These are phyloP conservation scores for Ditylenchus dipsaci DNA, from an alignment of 1,140 invertebrate genomes.

Conservation along the genomic window DNA sequence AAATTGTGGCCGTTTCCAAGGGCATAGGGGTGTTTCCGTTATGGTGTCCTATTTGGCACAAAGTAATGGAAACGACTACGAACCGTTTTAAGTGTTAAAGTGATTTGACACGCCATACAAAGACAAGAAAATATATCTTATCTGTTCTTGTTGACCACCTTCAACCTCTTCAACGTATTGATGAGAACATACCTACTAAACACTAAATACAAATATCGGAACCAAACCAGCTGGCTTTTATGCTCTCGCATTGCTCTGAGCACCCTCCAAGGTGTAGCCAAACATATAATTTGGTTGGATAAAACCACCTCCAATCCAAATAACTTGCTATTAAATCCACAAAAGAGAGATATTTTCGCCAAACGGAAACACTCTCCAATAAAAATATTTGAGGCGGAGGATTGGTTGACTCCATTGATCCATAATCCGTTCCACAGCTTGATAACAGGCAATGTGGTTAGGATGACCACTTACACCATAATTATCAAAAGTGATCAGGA, in stretches of 20 bases:
- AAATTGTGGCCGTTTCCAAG: too few species aligned
- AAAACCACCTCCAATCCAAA: not conserved
- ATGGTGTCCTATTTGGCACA: too few species aligned
- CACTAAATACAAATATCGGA: slow-evolving; percentile 76
- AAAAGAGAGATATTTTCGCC: slow-evolving; percentile 72
- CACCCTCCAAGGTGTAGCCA: slow-evolving; percentile 4
- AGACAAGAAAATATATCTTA: too few species aligned
- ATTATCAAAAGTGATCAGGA: slow-evolving; percentile 82
- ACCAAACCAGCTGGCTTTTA: slow-evolving; percentile 84
- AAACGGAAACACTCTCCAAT: slow-evolving; percentile 32
- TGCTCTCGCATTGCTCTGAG: slow-evolving; percentile 75
- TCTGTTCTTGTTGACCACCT: too few species aligned
- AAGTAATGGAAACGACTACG: too few species aligned
- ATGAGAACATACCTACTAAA: slow-evolving; percentile 78
- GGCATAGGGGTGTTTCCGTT: too few species aligned
- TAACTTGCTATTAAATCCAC: slow-evolving; percentile 48
- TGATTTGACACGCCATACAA: too few species aligned
- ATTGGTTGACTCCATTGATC: slow-evolving; percentile 34
- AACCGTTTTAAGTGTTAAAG: too few species aligned
- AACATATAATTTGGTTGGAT: slow-evolving; percentile 25
- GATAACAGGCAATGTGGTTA: slow-evolving; percentile 72
- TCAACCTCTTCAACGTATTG: slow-evolving; percentile 7
- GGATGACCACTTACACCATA: slow-evolving; percentile 79
- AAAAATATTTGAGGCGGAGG: slow-evolving; percentile 38
- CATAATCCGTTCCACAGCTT: slow-evolving; percentile 27